Percentiles rank a stretch among this genome's conserved stretches.
These are phyloP conservation scores for Grammomys dolichurus DNA, from an alignment of 2,113 vertebrate species.

Conservation along the genomic window DNA sequence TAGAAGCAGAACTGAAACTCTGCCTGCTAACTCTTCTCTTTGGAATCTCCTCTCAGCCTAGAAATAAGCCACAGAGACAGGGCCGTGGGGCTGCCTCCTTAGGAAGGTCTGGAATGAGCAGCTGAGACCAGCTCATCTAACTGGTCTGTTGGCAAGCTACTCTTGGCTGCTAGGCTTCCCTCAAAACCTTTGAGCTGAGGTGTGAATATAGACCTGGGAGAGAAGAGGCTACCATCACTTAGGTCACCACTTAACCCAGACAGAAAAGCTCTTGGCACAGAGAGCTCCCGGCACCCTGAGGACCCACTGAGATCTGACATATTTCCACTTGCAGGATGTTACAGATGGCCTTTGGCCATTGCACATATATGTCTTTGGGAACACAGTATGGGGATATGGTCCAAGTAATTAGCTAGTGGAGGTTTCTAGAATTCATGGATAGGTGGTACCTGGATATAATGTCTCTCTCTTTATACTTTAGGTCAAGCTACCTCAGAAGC, in stretches of 20 bases:
- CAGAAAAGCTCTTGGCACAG: not conserved
- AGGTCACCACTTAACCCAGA: not conserved
- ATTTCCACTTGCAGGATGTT: not conserved
- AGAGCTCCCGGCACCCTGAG: not conserved
- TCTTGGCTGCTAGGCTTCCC: not conserved
- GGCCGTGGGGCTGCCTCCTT: not conserved
- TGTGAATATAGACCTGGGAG: not conserved
- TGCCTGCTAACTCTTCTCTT: not conserved
- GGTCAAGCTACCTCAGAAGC: not conserved
- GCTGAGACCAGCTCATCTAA: not conserved
- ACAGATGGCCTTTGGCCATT: not conserved
- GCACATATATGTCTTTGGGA: not conserved
- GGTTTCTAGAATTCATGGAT: not conserved
- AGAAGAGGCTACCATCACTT: not conserved
- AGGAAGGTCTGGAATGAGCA: not conserved
- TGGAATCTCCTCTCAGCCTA: not conserved
- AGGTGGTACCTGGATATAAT: not conserved
- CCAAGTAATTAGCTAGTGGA: not conserved
- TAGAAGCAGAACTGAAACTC: not conserved
- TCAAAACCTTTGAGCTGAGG: not conserved
- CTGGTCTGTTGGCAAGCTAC: not conserved
- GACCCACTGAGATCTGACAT: not conserved
- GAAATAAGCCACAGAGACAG: not conserved
- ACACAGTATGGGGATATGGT: not conserved
- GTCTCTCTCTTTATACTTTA: not conserved